Percentiles rank a stretch among this genome's conserved stretches.
Conservation (phyloP, 2,113 vertebrate genomes). For the Steatornis caripensis region DNA sequence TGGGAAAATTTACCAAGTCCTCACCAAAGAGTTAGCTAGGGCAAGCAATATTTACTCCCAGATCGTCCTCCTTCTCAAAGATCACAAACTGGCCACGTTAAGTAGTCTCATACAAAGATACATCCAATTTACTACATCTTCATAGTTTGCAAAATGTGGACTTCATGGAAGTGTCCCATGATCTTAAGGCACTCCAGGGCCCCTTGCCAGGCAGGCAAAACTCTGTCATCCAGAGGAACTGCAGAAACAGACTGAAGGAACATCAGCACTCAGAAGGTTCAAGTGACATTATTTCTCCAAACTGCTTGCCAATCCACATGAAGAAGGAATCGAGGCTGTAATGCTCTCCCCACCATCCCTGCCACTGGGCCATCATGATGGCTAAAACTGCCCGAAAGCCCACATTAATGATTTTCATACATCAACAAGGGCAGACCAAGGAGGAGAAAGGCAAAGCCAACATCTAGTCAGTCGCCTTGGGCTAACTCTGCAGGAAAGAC, state of each 20-base stretch:
- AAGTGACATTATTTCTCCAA: neutral
- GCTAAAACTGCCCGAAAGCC: neutral
- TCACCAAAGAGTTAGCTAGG: neutral
- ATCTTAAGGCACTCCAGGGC: neutral
- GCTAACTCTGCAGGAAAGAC: neutral
- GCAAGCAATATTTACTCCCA: neutral
- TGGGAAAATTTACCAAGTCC: neutral
- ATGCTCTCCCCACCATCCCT: neutral
- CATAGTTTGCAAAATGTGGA: neutral
- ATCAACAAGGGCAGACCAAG: neutral
- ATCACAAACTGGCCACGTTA: neutral
- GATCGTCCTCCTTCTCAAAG: neutral
- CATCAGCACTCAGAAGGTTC: neutral
- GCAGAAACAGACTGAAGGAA: neutral
- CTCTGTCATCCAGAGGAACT: neutral
- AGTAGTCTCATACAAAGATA: neutral
- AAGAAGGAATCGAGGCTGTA: neutral
- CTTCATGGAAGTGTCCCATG: neutral
- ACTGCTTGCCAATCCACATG: neutral
- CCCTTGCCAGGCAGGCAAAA: neutral
- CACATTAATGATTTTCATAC: neutral
- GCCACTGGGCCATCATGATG: neutral
- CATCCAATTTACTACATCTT: neutral
- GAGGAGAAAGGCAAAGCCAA: neutral
- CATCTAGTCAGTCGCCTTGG: neutral